Base-by-base conservation (phyloP, 2,113 vertebrate species). In the Thermophis baileyi region DNA sequence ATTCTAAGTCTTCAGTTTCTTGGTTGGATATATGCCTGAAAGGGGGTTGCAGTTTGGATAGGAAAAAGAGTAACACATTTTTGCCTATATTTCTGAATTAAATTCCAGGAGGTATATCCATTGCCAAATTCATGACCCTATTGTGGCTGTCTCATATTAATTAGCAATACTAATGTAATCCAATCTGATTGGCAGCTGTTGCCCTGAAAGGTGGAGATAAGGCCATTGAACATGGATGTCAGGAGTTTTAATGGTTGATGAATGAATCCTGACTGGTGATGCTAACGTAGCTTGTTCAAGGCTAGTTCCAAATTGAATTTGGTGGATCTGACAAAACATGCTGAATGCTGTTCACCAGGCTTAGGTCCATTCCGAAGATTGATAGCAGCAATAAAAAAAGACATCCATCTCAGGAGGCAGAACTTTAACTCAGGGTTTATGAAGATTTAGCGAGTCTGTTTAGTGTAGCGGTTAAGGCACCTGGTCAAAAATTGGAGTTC, bases 1-100 rank as follows among this genome's bases (percentile, higher is more conserved):
- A 69, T 1, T 91, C 96, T 93, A 51, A 94, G 57, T 88, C 10
- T 44, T 94, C 24, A 16, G 94, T 94, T 7, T 85, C 44, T 90
- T 92, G 46, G 0, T 53, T 94, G 74, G 90, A 94, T 94, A 91
- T 5, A 35, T 74, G 6, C 35, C 14, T n/a, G n/a, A 74, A 55
- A 46, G 94, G 27, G 51, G 81, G 11, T 0, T 63, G 8, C 0
- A 92, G 93, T 94, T 54, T 69, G 50, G 11, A 6, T 91, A 25
- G 88, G 88, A 95, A 95, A 88, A 88, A 40, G 24, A 5, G 86
- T 25, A 60, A 9, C 7, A 7, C 12, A 11, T 60, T 74, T 89
- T 30, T 44, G 40, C 40, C 1, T 46, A 90, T 92, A 90, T 40
- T 60, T 90, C 50, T 93, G 90, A 88, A 91, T 89, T 89, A 24